Conservation (phyloP, 2,888 invertebrate species). For the Pedicia rivosa region DNA sequence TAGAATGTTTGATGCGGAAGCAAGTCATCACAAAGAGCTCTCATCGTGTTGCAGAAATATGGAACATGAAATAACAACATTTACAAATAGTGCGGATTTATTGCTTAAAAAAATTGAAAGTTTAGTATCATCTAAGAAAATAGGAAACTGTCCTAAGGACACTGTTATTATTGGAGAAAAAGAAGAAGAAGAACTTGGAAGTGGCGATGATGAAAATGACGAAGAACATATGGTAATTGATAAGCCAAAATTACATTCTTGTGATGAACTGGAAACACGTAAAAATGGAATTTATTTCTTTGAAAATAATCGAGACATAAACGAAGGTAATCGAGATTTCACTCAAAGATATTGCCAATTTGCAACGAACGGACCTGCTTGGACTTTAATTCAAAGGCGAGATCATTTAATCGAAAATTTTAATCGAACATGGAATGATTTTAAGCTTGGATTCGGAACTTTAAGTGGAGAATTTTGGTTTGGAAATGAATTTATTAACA, state of each 20-base stretch:
- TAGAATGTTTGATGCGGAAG: conserved; percentile 16
- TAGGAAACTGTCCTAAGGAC: no score
- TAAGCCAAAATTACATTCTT: no score
- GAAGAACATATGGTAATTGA: conserved; percentile 11
- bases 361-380: conserved; percentile 32
- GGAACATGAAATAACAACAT: conserved; percentile 21
- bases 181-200: conserved; percentile 11
- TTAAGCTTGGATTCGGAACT: conserved; percentile 40
- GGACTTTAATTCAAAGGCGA: conserved; percentile 38
- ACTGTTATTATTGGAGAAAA: conserved; percentile 17
- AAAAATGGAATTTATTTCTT: conserved; percentile 31
- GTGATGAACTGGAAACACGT: no score
- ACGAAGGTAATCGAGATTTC: no score
- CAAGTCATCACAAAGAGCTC: conserved; percentile 15
- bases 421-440: conserved; percentile 37
- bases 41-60: conserved; percentile 20
- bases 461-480: conserved; percentile 39
- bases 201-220: conserved; percentile 11
- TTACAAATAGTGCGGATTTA: conserved; percentile 23
- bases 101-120: conserved; percentile 23
- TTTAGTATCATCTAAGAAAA: no score
- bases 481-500: conserved; percentile 38
- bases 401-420: conserved; percentile 33
- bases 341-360: conserved; percentile 34
- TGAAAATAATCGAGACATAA: conserved; percentile 21